Evolutionary conservation across 2,797 vertebrate genomes (phyloP).

Genomic region (Hydrocynus forskahlii): DNA sequence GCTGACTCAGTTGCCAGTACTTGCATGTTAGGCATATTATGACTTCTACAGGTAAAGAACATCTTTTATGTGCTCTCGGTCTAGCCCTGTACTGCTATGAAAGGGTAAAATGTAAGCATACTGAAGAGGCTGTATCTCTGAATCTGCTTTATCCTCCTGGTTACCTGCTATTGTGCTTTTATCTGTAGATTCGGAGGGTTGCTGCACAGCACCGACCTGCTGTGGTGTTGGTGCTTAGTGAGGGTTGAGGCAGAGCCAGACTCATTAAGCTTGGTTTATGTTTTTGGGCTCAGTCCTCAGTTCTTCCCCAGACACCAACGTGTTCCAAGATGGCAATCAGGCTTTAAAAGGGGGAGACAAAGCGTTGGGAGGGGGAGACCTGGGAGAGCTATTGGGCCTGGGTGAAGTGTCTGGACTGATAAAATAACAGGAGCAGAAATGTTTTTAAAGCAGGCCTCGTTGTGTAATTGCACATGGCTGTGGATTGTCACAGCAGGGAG

Average conservation of each 20-base stretch:
- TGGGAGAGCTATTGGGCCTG: conserved; percentile 25
- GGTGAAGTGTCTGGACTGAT: conserved; percentile 57
- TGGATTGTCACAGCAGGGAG: conserved; percentile 61
- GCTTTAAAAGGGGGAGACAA: conserved; percentile 42
- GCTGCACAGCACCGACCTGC: not conserved
- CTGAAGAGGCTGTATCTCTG: not conserved
- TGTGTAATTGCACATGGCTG: conserved; percentile 57
- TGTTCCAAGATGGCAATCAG: conserved; percentile 70
- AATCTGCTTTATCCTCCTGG: conserved; percentile 36
- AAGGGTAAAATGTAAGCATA: not conserved
- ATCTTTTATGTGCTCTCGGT: not conserved
- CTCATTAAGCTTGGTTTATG: conserved; percentile 74
- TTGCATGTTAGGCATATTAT: not conserved
- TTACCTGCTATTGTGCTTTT: not conserved
- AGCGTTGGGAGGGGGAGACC: conserved; percentile 17
- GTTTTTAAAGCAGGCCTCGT: conserved; percentile 61
- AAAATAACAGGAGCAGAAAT: conserved; percentile 55
- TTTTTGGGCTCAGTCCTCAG: conserved; percentile 51
- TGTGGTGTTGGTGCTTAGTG: conserved; percentile 3
- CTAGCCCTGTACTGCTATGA: not conserved
- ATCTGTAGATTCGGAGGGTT: conserved; percentile 4
- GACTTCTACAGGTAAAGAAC: not conserved
- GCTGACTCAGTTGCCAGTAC: conserved; percentile 21
- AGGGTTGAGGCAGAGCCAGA: conserved; percentile 41
- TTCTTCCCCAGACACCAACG: conserved; percentile 50